Evolutionary conservation across 2,888 invertebrate genomes (phyloP), one percentile per base, ranked within the genome.

Genomic region (Alloplasta piceator): DNA sequence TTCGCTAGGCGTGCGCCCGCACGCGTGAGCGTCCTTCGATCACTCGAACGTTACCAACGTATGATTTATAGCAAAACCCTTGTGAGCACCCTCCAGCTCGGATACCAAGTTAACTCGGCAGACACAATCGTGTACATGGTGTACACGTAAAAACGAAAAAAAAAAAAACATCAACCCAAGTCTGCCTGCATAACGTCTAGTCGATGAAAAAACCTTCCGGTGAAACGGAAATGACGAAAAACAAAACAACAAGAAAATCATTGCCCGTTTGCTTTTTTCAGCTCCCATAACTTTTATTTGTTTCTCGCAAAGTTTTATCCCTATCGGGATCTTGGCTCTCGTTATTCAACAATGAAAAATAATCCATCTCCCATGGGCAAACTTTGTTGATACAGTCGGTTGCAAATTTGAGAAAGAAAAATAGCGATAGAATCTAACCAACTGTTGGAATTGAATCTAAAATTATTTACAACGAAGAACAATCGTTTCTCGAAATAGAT

Each of bases 1-100:
- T 91, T 90, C 86, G 82, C 90, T 86, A 83, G 82, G 80, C 72
- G 76, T 76, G 67, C 56, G 60, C 61, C 52, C 67, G 43, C 64
- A 41, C 36, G 48, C 74, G 56, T 67, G 58, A 78, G 48, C 78
- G 66, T 79, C 80, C 77, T 77, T 77, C 80, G 78, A 73, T 82
- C 76, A 68, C 46, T 75, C 72, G 72, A 66, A 70, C 61, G 36
- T 39, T 46, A 16, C 10, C 50, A 39, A n/a, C 10, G 7, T 50
- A 48, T 82, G 67, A 82, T 73, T 76, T 79, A 79, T 73, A 41
- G 68, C 50, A 52, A 79, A 75, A 41, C 48, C 6, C 66, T 26
- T 9, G 56, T 16, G 39, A 14, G 52, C 66, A 61, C 55, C n/a
- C 12, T 68, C 6, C 9, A 41, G 39, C 55, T 56, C 14, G 58